Base-by-base conservation (phyloP, 2,797 vertebrate species). In the Tenualosa ilisha region DNA sequence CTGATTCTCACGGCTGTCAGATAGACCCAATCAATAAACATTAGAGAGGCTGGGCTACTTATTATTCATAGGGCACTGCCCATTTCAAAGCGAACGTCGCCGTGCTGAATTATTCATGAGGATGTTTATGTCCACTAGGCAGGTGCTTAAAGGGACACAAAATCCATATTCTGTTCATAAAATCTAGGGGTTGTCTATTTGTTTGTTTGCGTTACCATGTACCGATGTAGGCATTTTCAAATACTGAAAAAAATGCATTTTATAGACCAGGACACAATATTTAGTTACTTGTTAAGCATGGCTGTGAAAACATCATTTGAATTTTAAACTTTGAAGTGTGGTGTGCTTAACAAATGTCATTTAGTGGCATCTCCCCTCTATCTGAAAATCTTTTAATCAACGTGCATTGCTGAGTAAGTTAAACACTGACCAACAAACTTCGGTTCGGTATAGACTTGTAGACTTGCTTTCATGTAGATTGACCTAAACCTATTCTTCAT, bases 11-110 rank as follows among this genome's bases (percentile, higher is more conserved):
- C 86, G 84, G 90, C 91, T 92, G 94, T 94, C 93, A 95, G 89
- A 90, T 72, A 84, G 83, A 92, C 81, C n/a, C 81, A 79, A 93
- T 95, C 91, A 93, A 95, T 95, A 94, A 93, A 93, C 95, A 95
- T 94, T 37, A 93, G 61, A 87, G 88, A 92, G 95, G 95, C 93
- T 92, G 92, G 20, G 37, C 43, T 84, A 3, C 84, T 90, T 90
- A 91, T 91, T 91, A 93, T 93, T 91, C 92, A 92, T 83, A 87
- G 83, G 88, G 81, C 88, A 82, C 88, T 86, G 90, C 89, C 89
- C 84, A 89, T 87, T 85, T 88, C 84, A 46, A 79, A 79, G 53
- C 40, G 83, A 54, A 81, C 83, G 88, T 87, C 88, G 51, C 87
- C 82, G 22, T 87, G 4, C 61, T 87, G 40, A 83, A 90, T 89